Evolutionary conservation across 1,140 invertebrate species (phyloP), one percentile per base, ranked within the genome.

Genomic region (Drosophila chauvacae): DNA sequence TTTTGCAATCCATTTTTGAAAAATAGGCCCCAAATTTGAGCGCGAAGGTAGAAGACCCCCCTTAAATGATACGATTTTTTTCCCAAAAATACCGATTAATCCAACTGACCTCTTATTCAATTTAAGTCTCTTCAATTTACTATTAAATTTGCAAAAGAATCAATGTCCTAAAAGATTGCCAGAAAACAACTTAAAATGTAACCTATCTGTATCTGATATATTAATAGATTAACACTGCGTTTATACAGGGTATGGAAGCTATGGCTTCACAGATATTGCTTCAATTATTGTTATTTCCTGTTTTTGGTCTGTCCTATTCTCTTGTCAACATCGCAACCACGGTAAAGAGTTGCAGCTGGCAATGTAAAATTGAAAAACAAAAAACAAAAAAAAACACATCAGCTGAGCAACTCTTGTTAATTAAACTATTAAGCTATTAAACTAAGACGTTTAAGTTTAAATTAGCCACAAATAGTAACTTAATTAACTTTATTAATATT

Each of bases 241-340:
- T 50, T n/a, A 30, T 6, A 9, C 10, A n/a, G 26, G 16, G 47
- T 48, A 50, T 30, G 30, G 9, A 30, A 50, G 16, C 26, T 50
- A 11, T 18, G 16, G 48, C 4, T 30, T 30, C 16, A 18, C 16
- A 48, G n/a, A 28, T 14, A 10, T 9, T 5, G 23, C 7, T 48
- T 28, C 7, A 7, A 26, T 4, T 48, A 23, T 58, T 58, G 51
- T 58, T 65, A 71, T 48, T 37, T 45, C 44, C 57, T 69, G 47
- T 37, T 69, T 48, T 53, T 42, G 47, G 47, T 23, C 23, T 48
- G 47, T 28, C 16, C 47, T 23, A 48, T 48, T 48, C 47, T 65
- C 33, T 20, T 44, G 35, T 47, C 62, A 64, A 69, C 74, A 55
- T 65, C 41, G 66, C 60, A 81, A 59, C 16, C 53, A 26, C 26